These are phyloP conservation scores for Pherbina coryleti DNA, from an alignment of 2,888 invertebrate species.

Conservation along the genomic window DNA sequence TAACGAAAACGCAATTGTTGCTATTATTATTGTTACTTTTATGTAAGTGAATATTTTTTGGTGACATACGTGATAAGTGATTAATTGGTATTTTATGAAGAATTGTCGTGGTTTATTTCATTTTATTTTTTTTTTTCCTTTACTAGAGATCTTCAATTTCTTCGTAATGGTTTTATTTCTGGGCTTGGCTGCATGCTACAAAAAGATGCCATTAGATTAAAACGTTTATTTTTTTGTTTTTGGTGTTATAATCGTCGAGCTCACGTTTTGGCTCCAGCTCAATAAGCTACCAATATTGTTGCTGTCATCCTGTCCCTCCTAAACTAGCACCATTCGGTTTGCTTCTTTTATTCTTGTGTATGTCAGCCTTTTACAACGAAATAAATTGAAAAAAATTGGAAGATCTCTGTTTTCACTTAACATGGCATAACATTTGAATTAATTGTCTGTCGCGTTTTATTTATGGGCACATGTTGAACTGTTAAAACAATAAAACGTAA, in stretches of 20 bases:
- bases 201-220: slow-evolving; percentile 18
- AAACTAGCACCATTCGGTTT: background rate
- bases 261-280: background rate
- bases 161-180: background rate
- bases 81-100: slow-evolving; percentile 19
- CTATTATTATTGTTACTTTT: background rate
- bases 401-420: background rate
- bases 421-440: slow-evolving; percentile 10
- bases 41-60: slow-evolving; percentile 3
- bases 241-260: background rate
- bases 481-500: background rate
- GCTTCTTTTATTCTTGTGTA: background rate
- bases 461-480: slow-evolving; percentile 10
- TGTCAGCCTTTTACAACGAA: background rate
- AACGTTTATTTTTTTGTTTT: background rate
- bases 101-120: background rate
- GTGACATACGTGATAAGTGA: slow-evolving; percentile 37
- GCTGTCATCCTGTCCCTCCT: background rate
- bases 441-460: slow-evolving; percentile 3
- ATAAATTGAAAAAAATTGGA: too few relatives aligned
- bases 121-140: background rate
- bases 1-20: background rate
- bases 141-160: background rate
- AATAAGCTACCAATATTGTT: too few relatives aligned
- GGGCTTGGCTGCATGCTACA: background rate